Base-by-base conservation (phyloP, 2,888 invertebrate species). In the Campoletis raptor region DNA sequence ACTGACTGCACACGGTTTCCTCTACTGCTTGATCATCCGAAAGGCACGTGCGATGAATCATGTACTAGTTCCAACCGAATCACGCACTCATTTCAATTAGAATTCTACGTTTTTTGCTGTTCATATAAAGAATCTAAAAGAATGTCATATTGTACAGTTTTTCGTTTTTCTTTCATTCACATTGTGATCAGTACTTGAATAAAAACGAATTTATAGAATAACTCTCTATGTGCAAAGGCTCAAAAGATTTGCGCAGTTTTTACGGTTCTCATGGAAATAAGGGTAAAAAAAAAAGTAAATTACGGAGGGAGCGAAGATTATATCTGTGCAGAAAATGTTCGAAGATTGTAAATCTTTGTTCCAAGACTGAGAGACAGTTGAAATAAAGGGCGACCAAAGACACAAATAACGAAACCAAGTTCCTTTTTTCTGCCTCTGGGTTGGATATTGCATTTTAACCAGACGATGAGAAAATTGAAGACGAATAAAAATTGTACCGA, bases 1-100 rank as follows among this genome's bases (percentile, higher is more conserved):
- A 37, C 82, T 79, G 82, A 85, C 78, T 74, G 61, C 74, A 69
- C 61, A 66, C 69, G 42, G 40, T 30, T 81, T 78, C n/a, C 52
- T 48, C 66, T 74, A 61, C 85, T 82, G 61, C 78, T 82, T 40
- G 69, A 73, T 67, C 42, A 69, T 24, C 1, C 12, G 67, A n/a
- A 36, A 67, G 15, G 15, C 24, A 42, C 67, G 42, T 57, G 36
- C 81, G 77, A 85, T 77, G 72, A 15, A 57, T 64, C 15, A 66
- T 42, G 37, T 30, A 67, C 40, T 15, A 40, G n/a, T 61, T 30
- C 2, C 30, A 30, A 61, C 21, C 40, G 42, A 74, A 42, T 61
- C 67, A 10, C 12, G 30, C 42, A 30, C 48, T 15, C 48, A 48
- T 48, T 70, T 70, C 30, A 24, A 70, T 36, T 30, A 48, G 12